phyloP scores from a whole-genome alignment of 2,797 vertebrate species.

The Gallirallus australis region DNA sequence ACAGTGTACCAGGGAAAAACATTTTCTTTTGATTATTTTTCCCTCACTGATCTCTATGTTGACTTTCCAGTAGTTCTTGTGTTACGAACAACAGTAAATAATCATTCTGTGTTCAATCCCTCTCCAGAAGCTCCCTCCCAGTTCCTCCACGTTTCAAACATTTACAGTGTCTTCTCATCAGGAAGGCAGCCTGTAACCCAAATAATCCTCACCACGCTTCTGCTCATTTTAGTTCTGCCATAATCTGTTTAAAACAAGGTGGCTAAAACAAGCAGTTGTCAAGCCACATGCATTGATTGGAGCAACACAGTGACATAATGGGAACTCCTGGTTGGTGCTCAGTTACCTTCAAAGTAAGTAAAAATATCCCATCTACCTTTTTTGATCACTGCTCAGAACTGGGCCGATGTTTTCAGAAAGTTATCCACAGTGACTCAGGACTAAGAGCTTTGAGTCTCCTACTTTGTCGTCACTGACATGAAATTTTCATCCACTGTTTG shows the following conservation, averaged over 20 bases:
- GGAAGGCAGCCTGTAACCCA: not conserved
- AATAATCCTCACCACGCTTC: not conserved
- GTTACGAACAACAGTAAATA: not conserved
- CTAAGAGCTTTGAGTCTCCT: not conserved
- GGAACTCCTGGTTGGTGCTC: not conserved
- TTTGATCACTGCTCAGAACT: constrained; percentile 2
- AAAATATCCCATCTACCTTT: not conserved
- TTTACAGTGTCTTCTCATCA: not conserved
- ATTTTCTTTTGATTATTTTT: not conserved
- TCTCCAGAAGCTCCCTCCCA: not conserved
- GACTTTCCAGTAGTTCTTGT: not conserved
- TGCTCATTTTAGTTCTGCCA: not conserved
- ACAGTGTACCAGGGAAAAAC: not conserved
- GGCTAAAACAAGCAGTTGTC: not conserved
- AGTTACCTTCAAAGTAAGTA: not conserved
- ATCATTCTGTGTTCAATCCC: not conserved
- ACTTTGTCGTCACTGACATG: not conserved
- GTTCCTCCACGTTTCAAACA: not conserved
- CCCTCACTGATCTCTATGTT: not conserved
- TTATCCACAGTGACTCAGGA: not conserved
- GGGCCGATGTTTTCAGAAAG: not conserved
- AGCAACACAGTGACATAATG: constrained; percentile 19
- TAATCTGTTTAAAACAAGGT: not conserved
- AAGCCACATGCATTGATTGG: not conserved
- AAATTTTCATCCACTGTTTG: not conserved